phyloP scores from a whole-genome alignment of 92 coral and sea anemone genomes.

The Isaurus tuberculatus region DNA sequence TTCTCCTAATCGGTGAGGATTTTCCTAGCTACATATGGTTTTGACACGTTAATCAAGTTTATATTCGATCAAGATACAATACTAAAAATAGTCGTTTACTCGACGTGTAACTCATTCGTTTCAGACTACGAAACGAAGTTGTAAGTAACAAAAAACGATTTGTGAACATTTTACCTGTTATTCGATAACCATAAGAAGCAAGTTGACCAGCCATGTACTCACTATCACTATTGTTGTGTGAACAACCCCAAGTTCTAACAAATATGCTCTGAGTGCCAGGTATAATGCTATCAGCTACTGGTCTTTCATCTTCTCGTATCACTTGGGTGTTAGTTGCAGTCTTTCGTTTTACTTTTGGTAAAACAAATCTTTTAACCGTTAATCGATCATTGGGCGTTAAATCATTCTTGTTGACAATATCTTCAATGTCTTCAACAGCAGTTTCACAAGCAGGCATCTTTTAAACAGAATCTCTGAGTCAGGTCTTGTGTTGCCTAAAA shows the following conservation, averaged over 20 bases:
- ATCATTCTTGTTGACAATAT: constrained; percentile 84
- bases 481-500: not conserved
- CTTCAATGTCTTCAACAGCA: constrained; percentile 91
- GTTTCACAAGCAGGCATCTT: constrained; percentile 80
- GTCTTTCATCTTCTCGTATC: constrained; percentile 52
- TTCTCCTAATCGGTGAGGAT: too few species aligned
- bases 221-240: constrained; percentile 97
- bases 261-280: constrained; percentile 97
- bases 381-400: constrained; percentile 82
- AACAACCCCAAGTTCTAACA: constrained; percentile 97
- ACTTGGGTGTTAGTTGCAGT: constrained; percentile 1
- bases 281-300: constrained; percentile 87
- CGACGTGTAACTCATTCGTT: too few species aligned
- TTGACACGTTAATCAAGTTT: too few species aligned
- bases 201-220: constrained; percentile 99
- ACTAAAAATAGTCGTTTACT: too few species aligned
- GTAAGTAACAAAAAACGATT: not conserved
- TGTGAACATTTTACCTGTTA: constrained; percentile 66
- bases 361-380: constrained; percentile 62
- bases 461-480: not conserved
- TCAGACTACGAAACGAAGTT: not conserved
- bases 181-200: constrained; percentile 95
- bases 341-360: constrained; percentile 67
- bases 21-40: too few species aligned
- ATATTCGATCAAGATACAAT: too few species aligned